A percentile compares a stretch with the other conserved stretches of the same genome.
Conservation (phyloP, 2,888 invertebrate genomes). For the Netelia inedita region DNA sequence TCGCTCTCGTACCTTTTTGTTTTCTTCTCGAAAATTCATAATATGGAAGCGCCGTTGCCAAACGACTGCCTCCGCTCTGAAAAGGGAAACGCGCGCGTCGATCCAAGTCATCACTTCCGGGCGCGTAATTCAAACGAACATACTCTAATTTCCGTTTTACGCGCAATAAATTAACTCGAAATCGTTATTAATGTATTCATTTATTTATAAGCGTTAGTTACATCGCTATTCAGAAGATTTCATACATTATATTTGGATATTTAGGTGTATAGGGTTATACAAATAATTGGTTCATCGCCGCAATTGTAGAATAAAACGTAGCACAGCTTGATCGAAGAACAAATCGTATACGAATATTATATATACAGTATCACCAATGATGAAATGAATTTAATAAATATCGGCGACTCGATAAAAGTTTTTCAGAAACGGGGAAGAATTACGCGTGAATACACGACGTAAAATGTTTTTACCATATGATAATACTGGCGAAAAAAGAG, state of each 20-base stretch:
- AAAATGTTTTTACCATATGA: slow-evolving; percentile 5
- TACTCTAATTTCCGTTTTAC: too few relatives aligned
- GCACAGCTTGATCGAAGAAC: slow-evolving; percentile 4
- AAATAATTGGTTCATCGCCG: slow-evolving; percentile 29
- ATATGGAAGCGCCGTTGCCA: slow-evolving; percentile 21
- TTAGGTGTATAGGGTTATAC: slow-evolving; percentile 50
- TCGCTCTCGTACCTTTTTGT: slow-evolving; percentile 21
- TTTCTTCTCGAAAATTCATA: slow-evolving; percentile 46
- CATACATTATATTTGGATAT: slow-evolving; percentile 33
- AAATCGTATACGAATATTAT: slow-evolving; percentile 20
- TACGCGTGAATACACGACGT: slow-evolving; percentile 10
- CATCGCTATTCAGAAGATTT: not conserved
- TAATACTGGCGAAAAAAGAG: slow-evolving; percentile 54
- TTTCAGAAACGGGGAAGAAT: not conserved
- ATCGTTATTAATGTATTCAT: too few relatives aligned
- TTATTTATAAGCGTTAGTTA: not conserved
- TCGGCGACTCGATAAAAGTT: not conserved
- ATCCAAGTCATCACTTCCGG: not conserved
- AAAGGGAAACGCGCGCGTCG: not conserved
- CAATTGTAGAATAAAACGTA: slow-evolving; percentile 2
- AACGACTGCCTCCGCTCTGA: not conserved
- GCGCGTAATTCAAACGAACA: not conserved
- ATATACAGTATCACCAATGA: slow-evolving; percentile 1
- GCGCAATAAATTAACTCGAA: too few relatives aligned
- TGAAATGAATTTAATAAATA: not conserved